A percentile compares a stretch with the other conserved stretches of the same genome.
Conservation (phyloP, 92 coral and sea anemone genomes). For the Porites cylindrica region DNA sequence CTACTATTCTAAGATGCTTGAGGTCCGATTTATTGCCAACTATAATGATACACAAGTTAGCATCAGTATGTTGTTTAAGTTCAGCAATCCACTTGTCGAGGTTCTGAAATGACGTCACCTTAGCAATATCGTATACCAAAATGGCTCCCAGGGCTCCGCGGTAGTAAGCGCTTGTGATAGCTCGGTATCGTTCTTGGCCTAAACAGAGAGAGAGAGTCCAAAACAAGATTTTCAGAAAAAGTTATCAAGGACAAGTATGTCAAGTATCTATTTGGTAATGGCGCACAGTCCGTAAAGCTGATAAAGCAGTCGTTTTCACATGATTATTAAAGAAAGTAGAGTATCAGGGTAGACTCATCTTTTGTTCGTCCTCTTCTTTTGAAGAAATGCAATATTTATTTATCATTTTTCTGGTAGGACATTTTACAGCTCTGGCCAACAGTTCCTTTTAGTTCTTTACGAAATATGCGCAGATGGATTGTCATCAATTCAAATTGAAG, state of each 20-base stretch:
- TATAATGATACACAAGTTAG: constrained; percentile 79
- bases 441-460: no score
- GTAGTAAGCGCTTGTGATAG: constrained; percentile 99
- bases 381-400: no score
- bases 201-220: constrained; percentile 2
- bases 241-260: background rate
- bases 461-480: no score
- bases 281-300: no score
- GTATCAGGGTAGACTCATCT: no score
- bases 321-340: no score
- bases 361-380: no score
- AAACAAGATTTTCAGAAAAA: background rate
- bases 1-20: constrained; percentile 92
- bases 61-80: constrained; percentile 85
- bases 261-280: no score
- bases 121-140: constrained; percentile 97
- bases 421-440: no score
- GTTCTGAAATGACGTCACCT: constrained; percentile 90
- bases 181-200: constrained; percentile 99
- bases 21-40: constrained; percentile 97
- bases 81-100: constrained; percentile 94
- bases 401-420: no score
- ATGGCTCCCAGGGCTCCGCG: constrained; percentile 98
- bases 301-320: no score
- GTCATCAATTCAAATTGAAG: no score